A percentile compares a stretch with the other conserved stretches of the same genome.
Conservation (phyloP, 2,797 vertebrate species). For the Acanthornis magna region DNA sequence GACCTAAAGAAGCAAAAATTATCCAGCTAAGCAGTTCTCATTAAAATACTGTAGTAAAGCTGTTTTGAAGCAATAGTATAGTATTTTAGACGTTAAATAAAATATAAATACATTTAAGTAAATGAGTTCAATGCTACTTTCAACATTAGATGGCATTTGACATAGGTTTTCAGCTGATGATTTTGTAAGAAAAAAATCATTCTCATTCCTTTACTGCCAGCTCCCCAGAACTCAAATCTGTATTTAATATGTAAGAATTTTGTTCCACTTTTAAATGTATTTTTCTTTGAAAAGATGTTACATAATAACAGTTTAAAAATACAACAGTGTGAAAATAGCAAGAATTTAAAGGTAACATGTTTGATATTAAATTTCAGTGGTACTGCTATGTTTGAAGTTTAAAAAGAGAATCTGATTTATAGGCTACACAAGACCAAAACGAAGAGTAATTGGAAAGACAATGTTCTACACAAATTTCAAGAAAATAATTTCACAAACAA, state of each 20-base stretch:
- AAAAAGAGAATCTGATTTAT: background rate
- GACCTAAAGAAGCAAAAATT: constrained; percentile 75
- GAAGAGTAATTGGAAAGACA: background rate
- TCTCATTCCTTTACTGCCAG: background rate
- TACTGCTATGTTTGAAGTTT: background rate
- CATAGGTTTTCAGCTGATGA: background rate
- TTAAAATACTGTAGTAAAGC: background rate
- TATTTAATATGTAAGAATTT: background rate
- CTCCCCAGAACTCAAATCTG: background rate
- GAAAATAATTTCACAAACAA: background rate
- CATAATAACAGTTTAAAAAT: background rate
- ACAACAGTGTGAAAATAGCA: background rate
- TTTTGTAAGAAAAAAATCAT: background rate
- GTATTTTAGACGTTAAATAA: background rate
- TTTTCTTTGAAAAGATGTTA: background rate
- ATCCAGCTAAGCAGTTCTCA: background rate
- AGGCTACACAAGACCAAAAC: background rate
- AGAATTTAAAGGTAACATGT: background rate
- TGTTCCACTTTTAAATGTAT: background rate
- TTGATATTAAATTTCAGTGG: background rate
- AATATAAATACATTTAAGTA: background rate
- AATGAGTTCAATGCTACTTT: background rate
- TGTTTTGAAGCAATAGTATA: background rate
- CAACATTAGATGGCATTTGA: background rate
- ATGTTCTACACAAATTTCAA: background rate